phyloP scores from a whole-genome alignment of 92 coral and sea anemone species.

The Zoanthus sociatus region DNA sequence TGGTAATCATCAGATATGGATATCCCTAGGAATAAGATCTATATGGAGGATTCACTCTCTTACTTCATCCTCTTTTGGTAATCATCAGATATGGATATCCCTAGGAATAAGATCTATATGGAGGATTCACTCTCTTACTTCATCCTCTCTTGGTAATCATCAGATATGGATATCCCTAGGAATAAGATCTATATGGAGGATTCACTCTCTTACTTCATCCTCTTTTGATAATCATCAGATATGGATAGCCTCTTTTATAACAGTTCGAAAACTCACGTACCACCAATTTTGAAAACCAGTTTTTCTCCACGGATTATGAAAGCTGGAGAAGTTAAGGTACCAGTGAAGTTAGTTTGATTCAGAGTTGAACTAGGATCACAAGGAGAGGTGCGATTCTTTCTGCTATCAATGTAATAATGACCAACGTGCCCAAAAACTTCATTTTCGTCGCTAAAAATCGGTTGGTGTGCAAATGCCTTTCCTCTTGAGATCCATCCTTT shows the following conservation, averaged over 20 bases:
- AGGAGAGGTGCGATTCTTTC: slow-evolving; percentile 46
- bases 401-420: slow-evolving; percentile 47
- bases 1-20: too few species aligned
- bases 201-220: too few species aligned
- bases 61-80: too few species aligned
- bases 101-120: too few species aligned
- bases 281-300: slow-evolving; percentile 54
- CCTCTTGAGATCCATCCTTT: slow-evolving; percentile 52
- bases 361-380: neutral
- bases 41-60: too few species aligned
- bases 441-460: slow-evolving; percentile 39
- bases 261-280: neutral
- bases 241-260: neutral
- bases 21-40: too few species aligned
- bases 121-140: too few species aligned
- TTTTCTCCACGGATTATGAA: slow-evolving; percentile 44
- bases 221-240: too few species aligned
- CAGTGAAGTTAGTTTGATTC: slow-evolving; percentile 32
- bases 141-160: too few species aligned
- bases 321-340: slow-evolving; percentile 58
- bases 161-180: too few species aligned
- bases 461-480: slow-evolving; percentile 55
- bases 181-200: too few species aligned
- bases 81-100: too few species aligned
- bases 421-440: slow-evolving; percentile 36